phyloP scores from a whole-genome alignment of 1,140 invertebrate species.

The Pachyrhynchus sulphureomaculatus region DNA sequence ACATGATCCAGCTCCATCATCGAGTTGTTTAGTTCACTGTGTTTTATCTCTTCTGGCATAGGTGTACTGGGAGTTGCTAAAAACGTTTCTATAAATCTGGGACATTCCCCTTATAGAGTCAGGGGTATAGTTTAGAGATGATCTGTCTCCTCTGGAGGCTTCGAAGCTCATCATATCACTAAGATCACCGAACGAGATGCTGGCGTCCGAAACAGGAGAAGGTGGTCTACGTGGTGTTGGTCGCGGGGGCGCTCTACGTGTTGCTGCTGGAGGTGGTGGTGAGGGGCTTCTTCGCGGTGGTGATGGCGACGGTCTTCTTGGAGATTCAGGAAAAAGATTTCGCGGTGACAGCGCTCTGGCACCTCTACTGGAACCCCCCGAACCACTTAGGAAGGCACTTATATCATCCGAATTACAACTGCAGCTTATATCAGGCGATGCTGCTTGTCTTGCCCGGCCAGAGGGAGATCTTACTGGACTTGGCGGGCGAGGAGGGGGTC shows the following conservation, averaged over 20 bases:
- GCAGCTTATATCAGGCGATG: too few relatives aligned
- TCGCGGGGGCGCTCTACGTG: background rate
- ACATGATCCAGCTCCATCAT: background rate
- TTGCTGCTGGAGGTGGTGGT: background rate
- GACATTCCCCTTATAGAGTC: background rate
- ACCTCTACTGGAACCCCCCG: too few relatives aligned
- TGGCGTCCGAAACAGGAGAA: background rate
- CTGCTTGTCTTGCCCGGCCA: too few relatives aligned
- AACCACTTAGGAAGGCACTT: too few relatives aligned
- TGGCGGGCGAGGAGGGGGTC: too few relatives aligned
- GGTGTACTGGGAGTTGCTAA: too few relatives aligned
- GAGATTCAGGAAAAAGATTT: too few relatives aligned
- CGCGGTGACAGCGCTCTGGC: too few relatives aligned
- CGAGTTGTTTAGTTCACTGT: background rate
- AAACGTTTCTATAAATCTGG: background rate
- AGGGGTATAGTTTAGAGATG: background rate
- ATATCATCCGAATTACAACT: too few relatives aligned
- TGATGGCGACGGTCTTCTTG: background rate
- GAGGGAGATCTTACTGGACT: too few relatives aligned
- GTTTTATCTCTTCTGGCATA: background rate
- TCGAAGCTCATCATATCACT: background rate
- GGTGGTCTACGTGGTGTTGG: background rate
- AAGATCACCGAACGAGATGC: background rate
- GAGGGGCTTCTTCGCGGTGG: background rate
- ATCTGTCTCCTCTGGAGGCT: background rate